Evolutionary conservation across 2,888 invertebrate species (phyloP).

Genomic region (Meteorus colon): DNA sequence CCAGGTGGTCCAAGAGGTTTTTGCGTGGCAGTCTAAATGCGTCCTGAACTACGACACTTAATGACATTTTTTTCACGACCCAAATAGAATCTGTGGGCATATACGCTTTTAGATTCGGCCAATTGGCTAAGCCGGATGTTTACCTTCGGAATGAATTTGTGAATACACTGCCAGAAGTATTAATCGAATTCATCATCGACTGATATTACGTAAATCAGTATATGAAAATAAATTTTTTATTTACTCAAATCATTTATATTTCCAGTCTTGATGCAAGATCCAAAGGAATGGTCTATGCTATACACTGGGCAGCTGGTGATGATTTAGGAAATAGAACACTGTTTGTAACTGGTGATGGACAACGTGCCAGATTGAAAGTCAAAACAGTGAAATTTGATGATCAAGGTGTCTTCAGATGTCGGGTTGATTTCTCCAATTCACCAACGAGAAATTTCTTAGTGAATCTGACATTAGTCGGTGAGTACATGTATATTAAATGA

Average conservation of each 20-base stretch:
- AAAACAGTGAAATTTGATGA: slow-evolving; percentile 83
- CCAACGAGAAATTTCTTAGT: slow-evolving; percentile 91
- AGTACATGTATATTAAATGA: slow-evolving; percentile 69
- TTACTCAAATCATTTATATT: slow-evolving; percentile 37
- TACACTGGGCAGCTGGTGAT: slow-evolving; percentile 86
- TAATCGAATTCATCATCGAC: not conserved
- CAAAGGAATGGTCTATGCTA: slow-evolving; percentile 79
- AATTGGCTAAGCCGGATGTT: slow-evolving; percentile 20
- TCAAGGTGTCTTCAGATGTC: slow-evolving; percentile 89
- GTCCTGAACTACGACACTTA: slow-evolving; percentile 1
- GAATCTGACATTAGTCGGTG: slow-evolving; percentile 91
- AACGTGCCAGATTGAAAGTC: slow-evolving; percentile 81
- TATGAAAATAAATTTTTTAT: not conserved
- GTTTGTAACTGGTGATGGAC: slow-evolving; percentile 82
- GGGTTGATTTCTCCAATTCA: slow-evolving; percentile 91
- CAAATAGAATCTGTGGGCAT: slow-evolving; percentile 3
- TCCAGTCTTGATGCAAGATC: slow-evolving; percentile 84
- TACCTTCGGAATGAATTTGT: slow-evolving; percentile 3
- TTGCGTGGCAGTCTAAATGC: slow-evolving; percentile 15
- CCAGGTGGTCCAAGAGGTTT: slow-evolving; percentile 22
- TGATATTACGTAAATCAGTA: not conserved
- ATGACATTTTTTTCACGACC: slow-evolving; percentile 30
- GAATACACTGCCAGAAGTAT: not conserved
- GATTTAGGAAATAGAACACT: slow-evolving; percentile 85
- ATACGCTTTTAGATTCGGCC: slow-evolving; percentile 2